phyloP scores from a whole-genome alignment of 2,888 invertebrate species.

The Pammene aurita region DNA sequence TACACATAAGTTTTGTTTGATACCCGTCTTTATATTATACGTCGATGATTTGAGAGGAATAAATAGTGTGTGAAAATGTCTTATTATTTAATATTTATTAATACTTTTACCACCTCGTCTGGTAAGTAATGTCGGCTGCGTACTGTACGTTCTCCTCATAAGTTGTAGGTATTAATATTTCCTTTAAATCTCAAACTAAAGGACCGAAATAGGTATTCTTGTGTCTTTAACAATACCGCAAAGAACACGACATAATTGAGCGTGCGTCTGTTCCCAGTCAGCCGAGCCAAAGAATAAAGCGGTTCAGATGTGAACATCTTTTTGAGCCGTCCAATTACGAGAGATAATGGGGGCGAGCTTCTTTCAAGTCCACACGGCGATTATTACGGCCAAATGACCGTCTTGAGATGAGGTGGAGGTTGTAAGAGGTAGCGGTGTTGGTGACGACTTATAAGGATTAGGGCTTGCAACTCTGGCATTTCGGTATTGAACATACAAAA shows the following conservation, averaged over 20 bases:
- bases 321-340: conserved; percentile 41
- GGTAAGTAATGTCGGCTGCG: too few relatives aligned
- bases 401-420: conserved; percentile 22
- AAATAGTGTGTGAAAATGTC: too few relatives aligned
- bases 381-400: conserved; percentile 43
- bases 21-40: too few relatives aligned
- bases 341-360: conserved; percentile 40
- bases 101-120: too few relatives aligned
- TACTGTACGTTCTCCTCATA: too few relatives aligned
- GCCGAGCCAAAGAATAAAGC: conserved; percentile 38
- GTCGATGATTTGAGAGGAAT: too few relatives aligned
- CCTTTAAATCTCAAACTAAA: conserved; percentile 7
- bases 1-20: too few relatives aligned
- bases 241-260: conserved; percentile 38
- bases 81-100: too few relatives aligned
- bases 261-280: conserved; percentile 32
- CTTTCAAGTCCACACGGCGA: conserved; percentile 42
- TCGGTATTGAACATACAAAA: too few relatives aligned
- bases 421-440: conserved; percentile 7
- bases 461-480: too few relatives aligned
- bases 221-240: conserved; percentile 22
- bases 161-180: background rate
- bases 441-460: too few relatives aligned
- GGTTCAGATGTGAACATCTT: conserved; percentile 41
- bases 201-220: conserved; percentile 19